Percentiles rank a stretch among this genome's conserved stretches.
phyloP scores from a whole-genome alignment of 2,888 invertebrate species.

The Pomacea canaliculata region DNA sequence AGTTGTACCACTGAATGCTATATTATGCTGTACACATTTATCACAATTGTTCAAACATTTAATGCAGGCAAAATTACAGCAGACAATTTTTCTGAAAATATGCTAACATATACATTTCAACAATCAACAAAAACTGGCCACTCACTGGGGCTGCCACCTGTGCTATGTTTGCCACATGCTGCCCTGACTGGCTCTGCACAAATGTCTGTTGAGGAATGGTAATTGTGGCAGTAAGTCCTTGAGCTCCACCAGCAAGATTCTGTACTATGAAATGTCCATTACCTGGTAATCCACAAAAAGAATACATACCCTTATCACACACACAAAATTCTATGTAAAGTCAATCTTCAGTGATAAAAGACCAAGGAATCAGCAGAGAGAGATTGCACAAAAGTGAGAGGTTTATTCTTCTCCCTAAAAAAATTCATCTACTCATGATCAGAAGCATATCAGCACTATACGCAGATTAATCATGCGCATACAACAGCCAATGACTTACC shows the following conservation, averaged over 20 bases:
- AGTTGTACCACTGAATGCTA: too few relatives aligned
- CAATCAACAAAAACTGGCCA: too few relatives aligned
- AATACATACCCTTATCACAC: neutral
- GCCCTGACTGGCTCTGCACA: slow-evolving; percentile 10
- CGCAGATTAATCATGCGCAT: too few relatives aligned
- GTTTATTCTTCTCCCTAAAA: neutral
- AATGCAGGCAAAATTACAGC: too few relatives aligned
- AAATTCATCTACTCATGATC: neutral
- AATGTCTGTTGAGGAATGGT: slow-evolving; percentile 20
- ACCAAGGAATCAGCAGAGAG: too few relatives aligned
- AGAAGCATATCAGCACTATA: neutral
- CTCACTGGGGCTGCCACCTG: slow-evolving; percentile 1
- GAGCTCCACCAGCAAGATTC: slow-evolving; percentile 12
- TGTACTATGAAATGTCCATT: slow-evolving; percentile 25
- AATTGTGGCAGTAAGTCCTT: slow-evolving; percentile 6
- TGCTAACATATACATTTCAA: too few relatives aligned
- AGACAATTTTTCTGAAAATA: too few relatives aligned
- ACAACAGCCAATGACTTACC: slow-evolving; percentile 34
- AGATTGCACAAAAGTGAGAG: neutral
- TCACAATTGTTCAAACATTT: too few relatives aligned
- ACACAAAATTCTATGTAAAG: neutral
- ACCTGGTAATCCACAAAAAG: neutral
- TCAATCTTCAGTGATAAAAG: too few relatives aligned
- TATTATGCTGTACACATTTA: too few relatives aligned
- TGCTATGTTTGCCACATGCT: neutral